Evolutionary conservation across 2,113 vertebrate genomes (phyloP).

Genomic region (Oreocharis arfaki): DNA sequence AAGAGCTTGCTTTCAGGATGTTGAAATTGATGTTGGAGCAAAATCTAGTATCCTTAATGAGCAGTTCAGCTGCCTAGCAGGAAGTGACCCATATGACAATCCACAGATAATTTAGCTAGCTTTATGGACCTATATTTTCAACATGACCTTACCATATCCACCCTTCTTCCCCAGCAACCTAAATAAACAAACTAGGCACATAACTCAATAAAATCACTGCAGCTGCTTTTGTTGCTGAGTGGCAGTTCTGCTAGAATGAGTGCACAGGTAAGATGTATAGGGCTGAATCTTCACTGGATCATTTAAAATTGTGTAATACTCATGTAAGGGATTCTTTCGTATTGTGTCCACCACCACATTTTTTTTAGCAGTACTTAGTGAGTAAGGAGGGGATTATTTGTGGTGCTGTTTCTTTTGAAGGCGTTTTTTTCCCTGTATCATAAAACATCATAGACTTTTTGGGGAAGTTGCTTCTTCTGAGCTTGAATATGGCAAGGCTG

Average conservation of each 20-base stretch:
- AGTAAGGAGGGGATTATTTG: background rate
- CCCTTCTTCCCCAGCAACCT: background rate
- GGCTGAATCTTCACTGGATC: background rate
- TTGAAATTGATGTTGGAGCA: background rate
- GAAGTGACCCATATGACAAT: background rate
- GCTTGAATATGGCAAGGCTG: background rate
- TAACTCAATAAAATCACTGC: background rate
- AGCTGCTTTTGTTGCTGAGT: background rate
- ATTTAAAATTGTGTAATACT: background rate
- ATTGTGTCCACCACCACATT: background rate
- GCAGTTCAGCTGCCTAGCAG: background rate
- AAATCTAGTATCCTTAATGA: slow-evolving; percentile 31
- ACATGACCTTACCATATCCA: background rate
- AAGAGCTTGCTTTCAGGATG: background rate
- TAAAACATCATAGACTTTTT: background rate
- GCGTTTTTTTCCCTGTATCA: background rate
- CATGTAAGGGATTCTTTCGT: background rate
- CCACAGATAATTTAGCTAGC: slow-evolving; percentile 2
- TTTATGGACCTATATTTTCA: background rate
- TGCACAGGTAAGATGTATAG: background rate
- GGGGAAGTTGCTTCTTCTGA: background rate
- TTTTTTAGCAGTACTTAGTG: background rate
- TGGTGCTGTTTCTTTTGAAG: background rate
- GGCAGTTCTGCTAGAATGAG: background rate
- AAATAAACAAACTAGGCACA: background rate